Evolutionary conservation across 1,140 invertebrate species (phyloP), one percentile per base, ranked within the genome.

Genomic region (Stegodyphus mimosarum): DNA sequence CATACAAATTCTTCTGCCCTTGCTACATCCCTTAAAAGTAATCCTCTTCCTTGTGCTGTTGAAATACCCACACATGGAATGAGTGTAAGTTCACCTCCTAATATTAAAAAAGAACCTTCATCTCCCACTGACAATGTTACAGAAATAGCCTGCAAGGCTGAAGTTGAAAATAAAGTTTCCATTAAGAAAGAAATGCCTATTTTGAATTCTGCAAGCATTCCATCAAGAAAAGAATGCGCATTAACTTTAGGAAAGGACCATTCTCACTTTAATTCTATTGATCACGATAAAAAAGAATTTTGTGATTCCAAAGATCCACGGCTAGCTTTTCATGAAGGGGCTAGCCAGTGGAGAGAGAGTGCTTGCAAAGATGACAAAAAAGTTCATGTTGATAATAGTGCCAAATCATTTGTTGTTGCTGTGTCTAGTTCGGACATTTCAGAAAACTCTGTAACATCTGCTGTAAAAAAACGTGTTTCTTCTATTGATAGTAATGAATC

Each of bases 401-500:
- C 83, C 74, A 86, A 86, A 86, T 72, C 83, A 48, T 78, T 78
- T 72, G 33, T 33, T 33, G 49, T 48, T 17, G 49, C 7, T 18
- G 74, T 71, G 55, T 51, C 81, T 49, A 7, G 64, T 75, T 69
- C 53, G 15, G 83, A 86, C 51, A n/a, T 33, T 10, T 66, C 67
- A 50, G 67, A 60, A 6, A 86, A 71, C 11, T 49, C 74, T 71
- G 11, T 72, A 64, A 53, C 15, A 18, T 67, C 83, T 64, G 88
- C 70, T 84, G 70, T n/a, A 60, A 86, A 87, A 83, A 83, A 86
- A 78, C 71, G 66, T 48, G 60, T 81, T 83, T 95, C 95, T 71
- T 95, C 94, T 2, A 94, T 95, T 88, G 95, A 96, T 85, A 93
- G 91, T 88, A 89, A 93, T 60, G 93, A 94, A 67, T 92, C 91